phyloP scores from a whole-genome alignment of 2,113 vertebrate genomes.

The Fulica atra region DNA sequence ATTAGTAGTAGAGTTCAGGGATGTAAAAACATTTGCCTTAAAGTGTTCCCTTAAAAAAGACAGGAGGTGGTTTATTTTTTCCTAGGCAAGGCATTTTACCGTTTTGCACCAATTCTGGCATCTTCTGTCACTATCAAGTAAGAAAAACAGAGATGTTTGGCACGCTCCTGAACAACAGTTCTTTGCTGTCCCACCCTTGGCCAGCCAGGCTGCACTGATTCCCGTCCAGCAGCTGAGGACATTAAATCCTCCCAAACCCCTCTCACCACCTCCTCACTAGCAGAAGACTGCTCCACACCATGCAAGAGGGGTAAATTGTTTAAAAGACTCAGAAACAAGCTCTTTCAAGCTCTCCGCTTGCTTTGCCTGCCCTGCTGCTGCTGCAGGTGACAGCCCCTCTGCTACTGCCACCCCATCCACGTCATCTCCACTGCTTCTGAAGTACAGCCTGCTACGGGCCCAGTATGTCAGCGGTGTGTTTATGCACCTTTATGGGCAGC shows the following conservation, averaged over 20 bases:
- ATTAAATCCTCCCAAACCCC: neutral
- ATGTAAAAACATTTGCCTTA: neutral
- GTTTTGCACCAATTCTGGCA: neutral
- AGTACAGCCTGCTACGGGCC: neutral
- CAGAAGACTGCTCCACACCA: neutral
- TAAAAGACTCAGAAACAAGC: neutral
- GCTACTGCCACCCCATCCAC: neutral
- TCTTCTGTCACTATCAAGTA: neutral
- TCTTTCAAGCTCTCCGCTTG: neutral
- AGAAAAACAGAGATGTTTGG: neutral
- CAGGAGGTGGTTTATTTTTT: neutral
- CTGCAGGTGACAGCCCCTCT: neutral
- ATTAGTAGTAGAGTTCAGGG: neutral
- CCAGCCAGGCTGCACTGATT: rapidly evolving
- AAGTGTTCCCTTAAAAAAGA: neutral
- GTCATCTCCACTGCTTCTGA: neutral
- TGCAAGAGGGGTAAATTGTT: neutral
- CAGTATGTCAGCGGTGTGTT: neutral
- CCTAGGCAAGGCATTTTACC: neutral
- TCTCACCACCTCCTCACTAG: neutral
- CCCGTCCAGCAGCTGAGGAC: neutral
- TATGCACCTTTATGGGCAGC: neutral
- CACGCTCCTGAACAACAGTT: neutral
- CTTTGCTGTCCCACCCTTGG: neutral
- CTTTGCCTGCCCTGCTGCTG: neutral